phyloP scores from a whole-genome alignment of 2,113 vertebrate species.

The Cnemophilus loriae region DNA sequence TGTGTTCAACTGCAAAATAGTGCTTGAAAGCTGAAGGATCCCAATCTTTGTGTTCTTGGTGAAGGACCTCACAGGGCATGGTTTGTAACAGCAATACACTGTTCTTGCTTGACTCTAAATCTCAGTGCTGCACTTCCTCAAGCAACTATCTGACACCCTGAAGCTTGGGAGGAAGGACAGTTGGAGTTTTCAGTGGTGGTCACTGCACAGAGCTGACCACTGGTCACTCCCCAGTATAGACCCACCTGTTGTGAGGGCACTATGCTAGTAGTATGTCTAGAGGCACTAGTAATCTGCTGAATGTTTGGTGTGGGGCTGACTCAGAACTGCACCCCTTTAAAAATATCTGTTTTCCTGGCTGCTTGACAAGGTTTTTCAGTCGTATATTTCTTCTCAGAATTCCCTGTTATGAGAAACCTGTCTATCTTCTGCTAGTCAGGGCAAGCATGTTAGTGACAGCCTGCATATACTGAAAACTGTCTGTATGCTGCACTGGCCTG shows the following conservation, averaged over 20 bases:
- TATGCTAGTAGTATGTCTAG: neutral
- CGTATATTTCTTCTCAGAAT: neutral
- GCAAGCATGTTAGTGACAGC: neutral
- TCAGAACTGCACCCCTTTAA: neutral
- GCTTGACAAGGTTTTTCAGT: neutral
- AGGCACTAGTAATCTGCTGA: neutral
- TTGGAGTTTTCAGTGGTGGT: neutral
- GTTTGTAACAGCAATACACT: neutral
- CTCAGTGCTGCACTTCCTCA: neutral
- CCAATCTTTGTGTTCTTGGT: neutral
- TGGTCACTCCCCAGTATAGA: neutral
- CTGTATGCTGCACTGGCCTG: neutral
- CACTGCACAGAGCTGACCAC: accelerated
- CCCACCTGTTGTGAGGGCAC: neutral
- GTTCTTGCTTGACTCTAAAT: neutral
- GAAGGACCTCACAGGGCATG: neutral
- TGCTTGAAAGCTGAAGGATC: neutral
- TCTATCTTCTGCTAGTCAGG: neutral
- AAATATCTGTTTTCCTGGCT: neutral
- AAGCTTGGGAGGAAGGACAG: neutral
- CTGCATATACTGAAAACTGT: neutral
- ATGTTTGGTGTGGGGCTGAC: neutral
- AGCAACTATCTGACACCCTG: neutral
- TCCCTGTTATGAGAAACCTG: neutral
- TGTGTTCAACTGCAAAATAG: neutral